Evolutionary conservation across 2,797 vertebrate genomes (phyloP).

Genomic region (Molossus alvarezi): DNA sequence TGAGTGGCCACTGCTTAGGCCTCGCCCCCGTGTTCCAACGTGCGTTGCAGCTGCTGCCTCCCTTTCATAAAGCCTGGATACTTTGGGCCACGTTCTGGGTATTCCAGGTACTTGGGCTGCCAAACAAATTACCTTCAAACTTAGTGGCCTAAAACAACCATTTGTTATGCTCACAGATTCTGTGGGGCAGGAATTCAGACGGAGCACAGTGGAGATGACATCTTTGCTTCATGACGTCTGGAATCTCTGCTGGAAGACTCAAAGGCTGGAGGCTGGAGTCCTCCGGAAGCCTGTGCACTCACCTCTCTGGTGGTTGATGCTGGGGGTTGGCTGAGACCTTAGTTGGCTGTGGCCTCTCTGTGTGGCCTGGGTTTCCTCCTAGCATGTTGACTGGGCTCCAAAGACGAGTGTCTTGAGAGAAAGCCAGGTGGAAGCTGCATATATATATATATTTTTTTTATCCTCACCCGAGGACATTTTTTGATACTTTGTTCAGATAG

Average conservation of each 20-base stretch:
- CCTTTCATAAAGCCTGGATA: conserved; percentile 40
- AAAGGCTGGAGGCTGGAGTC: background rate
- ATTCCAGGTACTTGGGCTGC: conserved; percentile 47
- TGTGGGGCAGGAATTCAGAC: conserved; percentile 34
- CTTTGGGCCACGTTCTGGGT: conserved; percentile 4
- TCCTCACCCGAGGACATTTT: too few species aligned
- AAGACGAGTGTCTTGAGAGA: background rate
- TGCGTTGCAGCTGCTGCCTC: conserved; percentile 13
- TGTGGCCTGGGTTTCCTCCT: background rate
- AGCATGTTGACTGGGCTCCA: background rate
- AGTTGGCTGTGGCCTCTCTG: background rate
- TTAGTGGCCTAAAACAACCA: conserved; percentile 42
- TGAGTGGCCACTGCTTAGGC: conserved; percentile 50
- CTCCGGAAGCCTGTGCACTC: background rate
- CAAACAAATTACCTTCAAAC: conserved; percentile 65
- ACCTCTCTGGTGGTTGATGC: background rate
- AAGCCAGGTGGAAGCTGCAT: background rate
- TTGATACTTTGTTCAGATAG: too few species aligned
- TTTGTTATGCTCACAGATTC: conserved; percentile 14
- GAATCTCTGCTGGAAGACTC: conserved; percentile 5
- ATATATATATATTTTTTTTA: too few species aligned
- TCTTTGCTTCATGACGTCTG: conserved; percentile 36
- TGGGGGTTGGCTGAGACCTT: conserved; percentile 5
- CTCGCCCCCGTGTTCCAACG: background rate
- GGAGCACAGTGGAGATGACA: background rate